phyloP scores from a whole-genome alignment of 2,888 invertebrate genomes.

The Drosophila kambysellisi region DNA sequence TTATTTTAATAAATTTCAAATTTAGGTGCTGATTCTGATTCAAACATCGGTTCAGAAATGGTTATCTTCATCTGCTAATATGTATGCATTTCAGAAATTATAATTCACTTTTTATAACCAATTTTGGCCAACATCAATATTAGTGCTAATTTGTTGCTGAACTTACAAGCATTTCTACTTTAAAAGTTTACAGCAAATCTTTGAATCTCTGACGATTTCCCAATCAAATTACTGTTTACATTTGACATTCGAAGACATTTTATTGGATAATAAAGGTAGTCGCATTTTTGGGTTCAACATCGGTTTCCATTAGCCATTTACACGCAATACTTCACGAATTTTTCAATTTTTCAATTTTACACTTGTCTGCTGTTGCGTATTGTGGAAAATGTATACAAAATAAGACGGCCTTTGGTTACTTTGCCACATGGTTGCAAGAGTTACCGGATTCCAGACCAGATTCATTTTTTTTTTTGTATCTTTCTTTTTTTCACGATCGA shows the following conservation, averaged over 20 bases:
- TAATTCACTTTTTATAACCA: background rate
- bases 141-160: background rate
- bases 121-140: background rate
- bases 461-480: constrained; percentile 21
- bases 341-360: constrained; percentile 36
- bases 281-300: background rate
- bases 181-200: background rate
- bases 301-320: constrained; percentile 14
- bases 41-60: background rate
- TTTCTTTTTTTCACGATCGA: constrained; percentile 8
- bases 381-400: background rate
- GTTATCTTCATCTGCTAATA: background rate
- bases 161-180: background rate
- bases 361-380: constrained; percentile 1
- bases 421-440: constrained; percentile 14
- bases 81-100: no score
- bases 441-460: constrained; percentile 36
- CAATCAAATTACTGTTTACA: background rate
- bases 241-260: background rate
- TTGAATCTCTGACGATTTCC: background rate
- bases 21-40: background rate
- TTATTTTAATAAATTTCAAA: no score
- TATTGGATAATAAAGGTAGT: background rate
- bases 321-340: constrained; percentile 22
- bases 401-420: constrained; percentile 1